Conservation (phyloP, 2,113 vertebrate species). For the Pogona vitticeps region DNA sequence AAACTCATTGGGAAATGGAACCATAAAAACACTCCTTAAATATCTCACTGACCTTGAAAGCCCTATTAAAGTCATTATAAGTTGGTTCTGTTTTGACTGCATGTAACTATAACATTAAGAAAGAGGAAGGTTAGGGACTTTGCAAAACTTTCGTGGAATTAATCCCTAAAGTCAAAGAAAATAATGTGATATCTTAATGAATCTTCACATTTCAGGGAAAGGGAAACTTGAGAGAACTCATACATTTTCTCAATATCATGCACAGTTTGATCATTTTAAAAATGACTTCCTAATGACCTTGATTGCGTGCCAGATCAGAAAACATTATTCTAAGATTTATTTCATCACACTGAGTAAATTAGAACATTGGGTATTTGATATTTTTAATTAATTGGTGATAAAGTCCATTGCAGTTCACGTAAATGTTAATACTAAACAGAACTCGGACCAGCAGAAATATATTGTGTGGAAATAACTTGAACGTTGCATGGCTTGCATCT, state of each 20-base stretch:
- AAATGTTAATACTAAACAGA: conserved; percentile 5
- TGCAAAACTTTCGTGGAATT: neutral
- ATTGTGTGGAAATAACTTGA: conserved; percentile 1
- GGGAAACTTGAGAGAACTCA: neutral
- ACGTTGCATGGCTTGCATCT: conserved; percentile 7
- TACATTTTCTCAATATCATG: neutral
- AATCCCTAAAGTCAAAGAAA: neutral
- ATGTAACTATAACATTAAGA: too few relatives aligned
- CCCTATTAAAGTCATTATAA: too few relatives aligned
- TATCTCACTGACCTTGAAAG: too few relatives aligned
- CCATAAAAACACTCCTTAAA: too few relatives aligned
- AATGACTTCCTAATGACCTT: conserved; percentile 2
- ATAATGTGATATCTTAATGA: neutral
- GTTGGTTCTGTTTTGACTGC: too few relatives aligned
- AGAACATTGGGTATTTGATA: neutral
- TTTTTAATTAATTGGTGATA: neutral
- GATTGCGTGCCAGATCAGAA: neutral
- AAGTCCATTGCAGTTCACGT: neutral
- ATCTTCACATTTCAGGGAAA: neutral
- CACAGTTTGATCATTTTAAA: neutral
- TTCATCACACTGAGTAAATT: conserved; percentile 7
- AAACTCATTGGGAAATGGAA: too few relatives aligned
- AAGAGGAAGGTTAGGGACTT: too few relatives aligned
- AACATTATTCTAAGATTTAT: neutral
- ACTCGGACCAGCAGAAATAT: conserved; percentile 1